phyloP scores from a whole-genome alignment of 2,888 invertebrate genomes.

The Amorpha juglandis region DNA sequence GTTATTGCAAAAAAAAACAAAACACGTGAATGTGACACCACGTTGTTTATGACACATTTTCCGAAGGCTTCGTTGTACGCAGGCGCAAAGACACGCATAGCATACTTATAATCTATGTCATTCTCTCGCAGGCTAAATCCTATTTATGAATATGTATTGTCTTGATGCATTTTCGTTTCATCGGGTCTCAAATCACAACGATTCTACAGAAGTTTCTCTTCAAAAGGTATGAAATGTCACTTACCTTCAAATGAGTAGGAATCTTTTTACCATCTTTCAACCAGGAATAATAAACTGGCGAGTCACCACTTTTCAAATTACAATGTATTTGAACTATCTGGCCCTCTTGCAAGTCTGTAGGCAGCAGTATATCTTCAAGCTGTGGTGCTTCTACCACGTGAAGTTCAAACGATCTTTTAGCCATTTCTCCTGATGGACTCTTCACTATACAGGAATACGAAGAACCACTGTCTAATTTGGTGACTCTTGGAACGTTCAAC shows the following conservation, averaged over 20 bases:
- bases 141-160: no score
- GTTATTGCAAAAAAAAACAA: no score
- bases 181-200: no score
- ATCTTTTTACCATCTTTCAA: constrained; percentile 87
- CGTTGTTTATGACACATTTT: no score
- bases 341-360: constrained; percentile 91
- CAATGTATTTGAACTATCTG: constrained; percentile 93
- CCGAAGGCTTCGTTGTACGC: no score
- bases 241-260: constrained; percentile 86
- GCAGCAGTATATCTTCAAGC: constrained; percentile 92
- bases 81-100: no score
- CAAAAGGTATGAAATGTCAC: constrained; percentile 20
- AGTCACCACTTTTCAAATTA: constrained; percentile 89
- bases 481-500: constrained; percentile 85
- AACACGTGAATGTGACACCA: no score
- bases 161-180: no score
- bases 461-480: constrained; percentile 88
- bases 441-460: constrained; percentile 91
- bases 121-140: no score
- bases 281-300: constrained; percentile 89
- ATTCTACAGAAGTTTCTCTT: no score
- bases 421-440: constrained; percentile 90
- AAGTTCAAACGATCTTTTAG: constrained; percentile 88
- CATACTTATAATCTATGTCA: no score
- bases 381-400: constrained; percentile 90